phyloP scores from a whole-genome alignment of 2,888 invertebrate genomes.

The Andrena bucephala region DNA sequence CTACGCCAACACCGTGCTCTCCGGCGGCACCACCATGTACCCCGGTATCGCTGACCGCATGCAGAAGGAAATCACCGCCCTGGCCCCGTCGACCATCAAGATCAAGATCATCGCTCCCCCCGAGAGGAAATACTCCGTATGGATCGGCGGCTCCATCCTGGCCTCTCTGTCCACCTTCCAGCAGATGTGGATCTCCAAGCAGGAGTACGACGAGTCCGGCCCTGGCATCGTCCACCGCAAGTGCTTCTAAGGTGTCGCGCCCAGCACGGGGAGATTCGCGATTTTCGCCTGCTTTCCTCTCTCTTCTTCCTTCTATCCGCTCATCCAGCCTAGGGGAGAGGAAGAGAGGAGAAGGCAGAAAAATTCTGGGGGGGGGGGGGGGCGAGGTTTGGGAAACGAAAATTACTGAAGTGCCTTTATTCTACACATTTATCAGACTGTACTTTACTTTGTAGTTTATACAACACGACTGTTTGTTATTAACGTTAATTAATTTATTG shows the following conservation, averaged over 20 bases:
- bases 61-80: slow-evolving; percentile 98
- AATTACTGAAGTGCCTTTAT: slow-evolving; percentile 82
- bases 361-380: neutral
- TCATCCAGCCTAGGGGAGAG: slow-evolving; percentile 32
- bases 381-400: slow-evolving; percentile 57
- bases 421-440: slow-evolving; percentile 83
- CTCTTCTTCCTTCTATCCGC: slow-evolving; percentile 50
- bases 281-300: slow-evolving; percentile 62
- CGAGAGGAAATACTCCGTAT: slow-evolving; percentile 98
- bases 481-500: slow-evolving; percentile 80
- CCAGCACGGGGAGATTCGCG: slow-evolving; percentile 19
- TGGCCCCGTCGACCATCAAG: slow-evolving; percentile 97
- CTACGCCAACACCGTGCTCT: slow-evolving; percentile 96
- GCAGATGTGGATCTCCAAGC: slow-evolving; percentile 98
- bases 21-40: slow-evolving; percentile 98
- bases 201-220: slow-evolving; percentile 98
- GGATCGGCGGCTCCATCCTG: slow-evolving; percentile 99
- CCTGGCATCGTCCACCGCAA: slow-evolving; percentile 98
- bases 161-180: slow-evolving; percentile 96
- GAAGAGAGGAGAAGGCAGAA: slow-evolving; percentile 57
- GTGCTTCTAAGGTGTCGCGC: slow-evolving; percentile 93
- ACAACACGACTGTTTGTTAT: slow-evolving; percentile 81
- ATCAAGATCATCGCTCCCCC: slow-evolving; percentile 98
- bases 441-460: slow-evolving; percentile 82
- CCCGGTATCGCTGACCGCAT: slow-evolving; percentile 98